These are phyloP conservation scores for Pangasius macronema DNA, from an alignment of 2,797 vertebrate genomes.

Conservation along the genomic window DNA sequence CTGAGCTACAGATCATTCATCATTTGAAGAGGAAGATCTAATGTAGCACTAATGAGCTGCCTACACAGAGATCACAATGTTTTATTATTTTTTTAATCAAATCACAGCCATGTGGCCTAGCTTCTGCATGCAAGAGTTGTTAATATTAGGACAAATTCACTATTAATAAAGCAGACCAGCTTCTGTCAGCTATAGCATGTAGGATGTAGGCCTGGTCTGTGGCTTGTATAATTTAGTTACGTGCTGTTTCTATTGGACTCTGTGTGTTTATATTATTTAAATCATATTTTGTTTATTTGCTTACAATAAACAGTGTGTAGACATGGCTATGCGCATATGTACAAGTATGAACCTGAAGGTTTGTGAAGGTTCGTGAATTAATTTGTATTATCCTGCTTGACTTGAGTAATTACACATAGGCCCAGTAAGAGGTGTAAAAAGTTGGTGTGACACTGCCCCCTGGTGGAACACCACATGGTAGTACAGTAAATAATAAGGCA, in stretches of 20 bases:
- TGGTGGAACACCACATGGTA: not conserved
- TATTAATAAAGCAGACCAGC: not conserved
- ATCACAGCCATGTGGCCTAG: conserved; percentile 4
- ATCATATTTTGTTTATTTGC: not conserved
- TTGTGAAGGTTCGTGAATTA: not conserved
- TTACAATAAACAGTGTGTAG: not conserved
- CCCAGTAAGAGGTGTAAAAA: not conserved
- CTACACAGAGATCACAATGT: not conserved
- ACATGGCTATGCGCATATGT: not conserved
- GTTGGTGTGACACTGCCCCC: conserved; percentile 2
- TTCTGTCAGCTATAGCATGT: not conserved
- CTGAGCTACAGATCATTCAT: not conserved
- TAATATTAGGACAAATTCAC: not conserved
- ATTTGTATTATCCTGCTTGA: not conserved
- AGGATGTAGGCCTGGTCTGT: not conserved
- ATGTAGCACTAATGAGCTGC: not conserved
- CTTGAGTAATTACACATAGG: not conserved
- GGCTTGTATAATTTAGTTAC: not conserved
- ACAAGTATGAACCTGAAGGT: not conserved
- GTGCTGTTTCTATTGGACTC: not conserved
- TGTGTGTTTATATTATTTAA: not conserved
- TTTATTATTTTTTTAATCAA: conserved; percentile 1
- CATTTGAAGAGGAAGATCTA: conserved; percentile 2
- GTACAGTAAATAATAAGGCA: not conserved
- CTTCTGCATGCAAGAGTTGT: not conserved